phyloP scores from a whole-genome alignment of 2,113 vertebrate species.

The Bothrops jararaca region DNA sequence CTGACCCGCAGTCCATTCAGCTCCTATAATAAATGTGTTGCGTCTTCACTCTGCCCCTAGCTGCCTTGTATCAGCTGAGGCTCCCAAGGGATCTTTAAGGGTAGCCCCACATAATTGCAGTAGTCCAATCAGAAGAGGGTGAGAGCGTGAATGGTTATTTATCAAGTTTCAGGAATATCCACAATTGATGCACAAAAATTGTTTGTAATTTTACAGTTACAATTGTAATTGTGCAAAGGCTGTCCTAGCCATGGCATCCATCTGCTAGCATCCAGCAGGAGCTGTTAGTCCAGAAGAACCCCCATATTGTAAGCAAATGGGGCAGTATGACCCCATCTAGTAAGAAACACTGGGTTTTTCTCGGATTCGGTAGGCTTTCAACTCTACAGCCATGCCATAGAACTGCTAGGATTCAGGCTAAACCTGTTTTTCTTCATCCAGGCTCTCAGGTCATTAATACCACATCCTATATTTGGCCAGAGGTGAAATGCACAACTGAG shows the following conservation, averaged over 20 bases:
- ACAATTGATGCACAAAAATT: not conserved
- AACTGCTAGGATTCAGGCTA: not conserved
- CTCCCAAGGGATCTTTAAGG: not conserved
- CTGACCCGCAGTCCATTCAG: not conserved
- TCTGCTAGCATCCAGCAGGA: not conserved
- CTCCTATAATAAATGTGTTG: not conserved
- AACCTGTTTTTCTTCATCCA: not conserved
- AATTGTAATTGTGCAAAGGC: not conserved
- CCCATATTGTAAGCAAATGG: not conserved
- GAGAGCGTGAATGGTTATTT: not conserved
- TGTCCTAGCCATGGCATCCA: not conserved
- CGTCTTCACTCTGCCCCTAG: not conserved
- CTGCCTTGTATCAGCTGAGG: not conserved
- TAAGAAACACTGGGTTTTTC: not conserved
- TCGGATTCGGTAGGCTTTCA: not conserved
- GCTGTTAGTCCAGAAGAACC: not conserved
- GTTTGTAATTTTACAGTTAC: not conserved
- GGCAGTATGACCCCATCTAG: not conserved
- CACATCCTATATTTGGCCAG: not conserved
- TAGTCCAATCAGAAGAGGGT: not conserved
- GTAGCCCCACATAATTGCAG: not conserved
- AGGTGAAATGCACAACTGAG: not conserved
- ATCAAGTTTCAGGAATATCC: not conserved
- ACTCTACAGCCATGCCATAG: not conserved
- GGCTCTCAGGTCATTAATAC: not conserved